Evolutionary conservation across 2,113 vertebrate genomes (phyloP).

Genomic region (Marmota monax): DNA sequence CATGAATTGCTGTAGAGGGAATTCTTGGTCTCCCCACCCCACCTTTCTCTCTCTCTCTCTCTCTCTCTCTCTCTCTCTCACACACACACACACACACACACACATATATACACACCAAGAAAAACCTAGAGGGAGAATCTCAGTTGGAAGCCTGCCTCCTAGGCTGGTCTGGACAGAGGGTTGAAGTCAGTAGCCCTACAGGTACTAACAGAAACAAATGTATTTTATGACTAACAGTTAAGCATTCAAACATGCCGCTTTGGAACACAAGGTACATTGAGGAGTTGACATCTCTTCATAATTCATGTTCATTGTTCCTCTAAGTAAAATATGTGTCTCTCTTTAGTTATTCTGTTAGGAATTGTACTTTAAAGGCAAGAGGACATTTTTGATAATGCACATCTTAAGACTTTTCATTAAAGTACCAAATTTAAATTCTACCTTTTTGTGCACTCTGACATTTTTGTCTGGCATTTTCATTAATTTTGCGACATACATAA

Average conservation of each 20-base stretch:
- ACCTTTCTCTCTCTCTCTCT: not conserved
- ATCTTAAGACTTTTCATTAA: conserved; percentile 92
- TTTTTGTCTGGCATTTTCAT: conserved; percentile 96
- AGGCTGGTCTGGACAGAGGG: not conserved
- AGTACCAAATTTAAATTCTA: conserved; percentile 91
- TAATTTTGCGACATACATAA: conserved; percentile 94
- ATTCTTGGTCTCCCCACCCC: conserved; percentile 49
- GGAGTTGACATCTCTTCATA: conserved; percentile 77
- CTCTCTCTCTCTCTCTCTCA: not conserved
- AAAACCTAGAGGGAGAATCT: conserved; percentile 20
- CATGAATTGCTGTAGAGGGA: conserved; percentile 56
- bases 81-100: not conserved
- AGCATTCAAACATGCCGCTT: conserved; percentile 75
- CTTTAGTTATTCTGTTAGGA: conserved; percentile 85
- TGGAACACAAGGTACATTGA: conserved; percentile 82
- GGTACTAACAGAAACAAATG: conserved; percentile 72
- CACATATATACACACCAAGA: not conserved
- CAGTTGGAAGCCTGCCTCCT: not conserved
- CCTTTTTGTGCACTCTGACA: conserved; percentile 93
- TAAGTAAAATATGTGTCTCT: conserved; percentile 86
- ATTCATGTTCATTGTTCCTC: conserved; percentile 85
- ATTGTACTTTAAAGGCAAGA: conserved; percentile 85
- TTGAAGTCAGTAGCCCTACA: conserved; percentile 39
- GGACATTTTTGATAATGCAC: conserved; percentile 88
- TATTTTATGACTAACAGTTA: conserved; percentile 69